A percentile compares a stretch with the other conserved stretches of the same genome.
Evolutionary conservation across 2,113 vertebrate species (phyloP).

Genomic region (Sinocyclocheilus anophthalmus): DNA sequence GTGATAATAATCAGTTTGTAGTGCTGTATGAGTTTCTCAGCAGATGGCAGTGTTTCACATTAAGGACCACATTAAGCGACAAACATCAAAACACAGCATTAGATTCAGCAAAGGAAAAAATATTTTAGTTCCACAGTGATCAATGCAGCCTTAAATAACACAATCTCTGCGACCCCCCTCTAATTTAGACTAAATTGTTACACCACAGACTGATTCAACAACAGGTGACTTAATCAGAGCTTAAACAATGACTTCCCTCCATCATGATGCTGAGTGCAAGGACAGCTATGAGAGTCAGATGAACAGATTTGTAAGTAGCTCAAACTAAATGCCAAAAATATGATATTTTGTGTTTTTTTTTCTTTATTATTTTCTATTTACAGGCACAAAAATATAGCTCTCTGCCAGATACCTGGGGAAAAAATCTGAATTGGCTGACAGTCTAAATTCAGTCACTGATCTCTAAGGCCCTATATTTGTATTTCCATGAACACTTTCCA

Average conservation of each 20-base stretch:
- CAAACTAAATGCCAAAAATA: background rate
- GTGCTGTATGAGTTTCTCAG: background rate
- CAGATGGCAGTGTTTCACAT: slow-evolving; percentile 1
- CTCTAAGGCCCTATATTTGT: background rate
- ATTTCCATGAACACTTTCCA: background rate
- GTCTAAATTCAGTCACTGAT: background rate
- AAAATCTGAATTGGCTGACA: background rate
- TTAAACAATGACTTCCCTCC: background rate
- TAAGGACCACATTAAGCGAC: background rate
- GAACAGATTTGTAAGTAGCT: background rate
- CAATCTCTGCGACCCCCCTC: background rate
- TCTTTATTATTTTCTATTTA: background rate
- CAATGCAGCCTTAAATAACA: background rate
- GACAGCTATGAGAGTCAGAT: background rate
- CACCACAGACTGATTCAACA: background rate
- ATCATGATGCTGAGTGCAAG: background rate
- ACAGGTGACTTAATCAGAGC: background rate
- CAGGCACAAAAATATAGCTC: background rate
- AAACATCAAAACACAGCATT: background rate
- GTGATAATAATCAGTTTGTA: background rate
- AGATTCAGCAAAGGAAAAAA: background rate
- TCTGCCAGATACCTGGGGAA: background rate
- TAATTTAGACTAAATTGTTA: background rate
- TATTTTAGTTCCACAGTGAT: background rate
- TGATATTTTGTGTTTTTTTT: too few species aligned